Evolutionary conservation across 2,113 vertebrate species (phyloP).

Genomic region (Planiliza haematocheilus): DNA sequence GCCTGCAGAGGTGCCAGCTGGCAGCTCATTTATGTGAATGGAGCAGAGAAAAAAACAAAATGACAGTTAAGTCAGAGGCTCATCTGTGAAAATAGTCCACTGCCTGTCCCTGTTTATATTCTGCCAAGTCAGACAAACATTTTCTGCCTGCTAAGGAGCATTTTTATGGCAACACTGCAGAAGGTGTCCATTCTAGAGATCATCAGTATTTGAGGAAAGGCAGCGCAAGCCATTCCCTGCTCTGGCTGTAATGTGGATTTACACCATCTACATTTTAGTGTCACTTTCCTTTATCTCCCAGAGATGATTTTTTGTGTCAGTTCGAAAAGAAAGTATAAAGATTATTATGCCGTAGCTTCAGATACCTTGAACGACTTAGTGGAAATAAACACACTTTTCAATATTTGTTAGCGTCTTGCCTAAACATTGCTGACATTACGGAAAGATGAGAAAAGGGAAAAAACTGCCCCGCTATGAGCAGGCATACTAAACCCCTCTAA

Average conservation of each 20-base stretch:
- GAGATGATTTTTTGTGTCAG: slow-evolving; percentile 8
- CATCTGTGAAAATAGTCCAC: slow-evolving; percentile 37
- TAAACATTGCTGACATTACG: neutral
- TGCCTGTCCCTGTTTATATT: slow-evolving; percentile 27
- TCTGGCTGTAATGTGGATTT: slow-evolving; percentile 1
- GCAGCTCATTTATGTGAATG: slow-evolving; percentile 48
- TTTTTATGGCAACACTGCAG: slow-evolving; percentile 3
- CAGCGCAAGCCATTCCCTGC: neutral
- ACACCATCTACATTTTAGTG: neutral
- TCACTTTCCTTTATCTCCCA: neutral
- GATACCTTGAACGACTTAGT: neutral
- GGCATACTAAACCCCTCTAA: neutral
- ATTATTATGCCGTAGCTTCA: neutral
- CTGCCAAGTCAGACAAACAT: slow-evolving; percentile 32
- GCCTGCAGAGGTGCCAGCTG: slow-evolving; percentile 28
- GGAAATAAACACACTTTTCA: neutral
- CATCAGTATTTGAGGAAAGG: slow-evolving; percentile 4
- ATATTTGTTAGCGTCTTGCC: neutral
- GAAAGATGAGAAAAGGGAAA: neutral
- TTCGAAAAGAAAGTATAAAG: neutral
- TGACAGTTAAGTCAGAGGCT: slow-evolving; percentile 32
- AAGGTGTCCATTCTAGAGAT: slow-evolving; percentile 13
- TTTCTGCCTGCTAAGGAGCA: slow-evolving; percentile 22
- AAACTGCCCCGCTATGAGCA: neutral
- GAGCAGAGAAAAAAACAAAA: slow-evolving; percentile 28